Base-by-base conservation (phyloP, 2,888 invertebrate species). In the Ormyrus rosae region DNA sequence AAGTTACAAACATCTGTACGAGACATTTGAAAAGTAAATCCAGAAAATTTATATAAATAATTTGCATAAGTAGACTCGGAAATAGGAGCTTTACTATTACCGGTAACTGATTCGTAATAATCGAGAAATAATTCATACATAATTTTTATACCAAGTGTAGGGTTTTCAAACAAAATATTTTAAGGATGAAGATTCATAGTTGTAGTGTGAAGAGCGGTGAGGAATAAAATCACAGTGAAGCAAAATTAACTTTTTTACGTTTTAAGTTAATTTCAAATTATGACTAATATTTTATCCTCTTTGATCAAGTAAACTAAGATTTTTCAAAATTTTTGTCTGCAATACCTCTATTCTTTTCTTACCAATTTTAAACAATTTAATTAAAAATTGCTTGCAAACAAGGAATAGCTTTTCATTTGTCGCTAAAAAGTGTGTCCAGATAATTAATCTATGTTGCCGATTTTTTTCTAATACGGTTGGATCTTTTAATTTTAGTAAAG, bases 111-210 rank as follows among this genome's bases (percentile, higher is more conserved):
- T 10, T 45, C 51, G 53, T 84, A 83, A 80, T 81, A 84, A 51
- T 83, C 81, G 2, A 76, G 48, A 71, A 84, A 83, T 11, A 71
- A 60, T 13, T 73, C 11, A 61, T 83, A 84, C 56, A 83, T 19
- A 0, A 7, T 19, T 51, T 71, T 78, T 11, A 83, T 34, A 51
- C 45, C 82, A 9, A 82, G 77, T 13, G 46, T 50, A 6, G 81
- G 51, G 45, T 81, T 50, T 2, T 75, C 75, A 56, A 13, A 13
- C 13, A 13, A 83, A 83, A 74, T 83, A 83, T 51, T 78, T 70
- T 11, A 83, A 76, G 13, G 53, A 53, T 63, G 63, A 46, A 10
- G 45, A 11, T 63, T 63, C 48, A 11, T 46, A 11, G 5, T 3
- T 3, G 46, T 63, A 63, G 34, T 63, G 63, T 10, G 63, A 63